Percentiles rank a stretch among this genome's conserved stretches.
These are phyloP conservation scores for Anastrepha obliqua DNA, from an alignment of 1,140 invertebrate genomes.

Conservation along the genomic window DNA sequence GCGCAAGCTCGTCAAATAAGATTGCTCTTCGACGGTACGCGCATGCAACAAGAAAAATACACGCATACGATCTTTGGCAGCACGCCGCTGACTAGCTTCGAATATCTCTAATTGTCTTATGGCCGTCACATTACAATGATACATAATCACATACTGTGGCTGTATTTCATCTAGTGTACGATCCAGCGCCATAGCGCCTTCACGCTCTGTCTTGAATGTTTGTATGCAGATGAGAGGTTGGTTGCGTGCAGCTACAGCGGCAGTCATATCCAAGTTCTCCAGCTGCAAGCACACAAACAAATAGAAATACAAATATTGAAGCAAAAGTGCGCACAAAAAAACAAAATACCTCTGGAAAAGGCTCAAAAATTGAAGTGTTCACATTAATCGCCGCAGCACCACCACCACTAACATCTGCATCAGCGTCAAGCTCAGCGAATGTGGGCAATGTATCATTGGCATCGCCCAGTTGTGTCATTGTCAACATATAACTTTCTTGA, in stretches of 20 bases:
- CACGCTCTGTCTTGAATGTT: slow-evolving; percentile 82
- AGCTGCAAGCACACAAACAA: slow-evolving; percentile 74
- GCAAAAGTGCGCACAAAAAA: neutral
- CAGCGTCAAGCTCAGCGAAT: slow-evolving; percentile 62
- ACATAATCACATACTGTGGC: slow-evolving; percentile 92
- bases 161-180: slow-evolving; percentile 80
- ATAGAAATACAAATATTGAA: neutral
- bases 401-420: slow-evolving; percentile 66
- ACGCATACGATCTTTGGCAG: slow-evolving; percentile 78
- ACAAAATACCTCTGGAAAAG: slow-evolving; percentile 79
- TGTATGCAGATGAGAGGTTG: slow-evolving; percentile 83
- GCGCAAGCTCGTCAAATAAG: slow-evolving; percentile 91
- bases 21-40: slow-evolving; percentile 95
- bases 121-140: slow-evolving; percentile 90
- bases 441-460: slow-evolving; percentile 58
- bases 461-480: slow-evolving; percentile 78
- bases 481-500: slow-evolving; percentile 81
- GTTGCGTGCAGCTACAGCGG: slow-evolving; percentile 74
- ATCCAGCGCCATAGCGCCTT: slow-evolving; percentile 82
- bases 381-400: slow-evolving; percentile 58
- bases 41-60: slow-evolving; percentile 94
- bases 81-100: slow-evolving; percentile 83
- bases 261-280: slow-evolving; percentile 80
- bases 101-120: slow-evolving; percentile 91
- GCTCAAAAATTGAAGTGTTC: slow-evolving; percentile 78